phyloP scores from a whole-genome alignment of 2,113 vertebrate genomes.

The Hyperopisus bebe region DNA sequence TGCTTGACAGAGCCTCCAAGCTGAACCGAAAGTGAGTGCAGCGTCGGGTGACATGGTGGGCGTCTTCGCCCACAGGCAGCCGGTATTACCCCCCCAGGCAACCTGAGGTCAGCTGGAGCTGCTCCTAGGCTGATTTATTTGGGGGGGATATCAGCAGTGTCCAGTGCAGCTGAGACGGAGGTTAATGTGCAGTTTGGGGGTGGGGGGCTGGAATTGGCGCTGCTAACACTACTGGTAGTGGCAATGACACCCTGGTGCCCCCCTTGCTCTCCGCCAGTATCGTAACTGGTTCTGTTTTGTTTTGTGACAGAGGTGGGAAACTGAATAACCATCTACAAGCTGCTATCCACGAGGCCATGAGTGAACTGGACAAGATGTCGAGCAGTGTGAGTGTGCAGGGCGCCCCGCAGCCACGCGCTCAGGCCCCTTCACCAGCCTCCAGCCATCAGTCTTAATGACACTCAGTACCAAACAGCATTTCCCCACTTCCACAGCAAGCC shows the following conservation, averaged over 20 bases:
- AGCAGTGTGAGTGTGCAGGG: constrained; percentile 76
- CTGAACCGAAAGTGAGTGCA: constrained; percentile 86
- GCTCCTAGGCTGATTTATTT: not conserved
- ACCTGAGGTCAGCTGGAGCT: not conserved
- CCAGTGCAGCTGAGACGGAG: not conserved
- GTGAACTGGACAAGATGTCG: constrained; percentile 95
- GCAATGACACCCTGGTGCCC: not conserved
- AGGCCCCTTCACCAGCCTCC: not conserved
- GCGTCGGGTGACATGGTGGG: not conserved
- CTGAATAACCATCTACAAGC: constrained; percentile 98
- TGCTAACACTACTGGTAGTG: not conserved
- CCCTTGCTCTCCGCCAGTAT: not conserved
- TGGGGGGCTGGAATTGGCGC: not conserved
- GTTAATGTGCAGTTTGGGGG: not conserved
- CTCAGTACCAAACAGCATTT: not conserved
- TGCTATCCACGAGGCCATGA: constrained; percentile 99
- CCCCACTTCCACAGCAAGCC: not conserved
- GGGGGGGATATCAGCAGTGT: not conserved
- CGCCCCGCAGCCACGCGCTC: not conserved
- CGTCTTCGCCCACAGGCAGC: not conserved
- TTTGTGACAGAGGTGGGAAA: constrained; percentile 76
- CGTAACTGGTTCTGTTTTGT: constrained; percentile 29
- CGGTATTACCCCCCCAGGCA: not conserved
- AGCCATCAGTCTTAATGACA: not conserved
- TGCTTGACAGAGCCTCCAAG: constrained; percentile 81